These are phyloP conservation scores for Hybos culiciformis DNA, from an alignment of 2,888 invertebrate species.

Conservation along the genomic window DNA sequence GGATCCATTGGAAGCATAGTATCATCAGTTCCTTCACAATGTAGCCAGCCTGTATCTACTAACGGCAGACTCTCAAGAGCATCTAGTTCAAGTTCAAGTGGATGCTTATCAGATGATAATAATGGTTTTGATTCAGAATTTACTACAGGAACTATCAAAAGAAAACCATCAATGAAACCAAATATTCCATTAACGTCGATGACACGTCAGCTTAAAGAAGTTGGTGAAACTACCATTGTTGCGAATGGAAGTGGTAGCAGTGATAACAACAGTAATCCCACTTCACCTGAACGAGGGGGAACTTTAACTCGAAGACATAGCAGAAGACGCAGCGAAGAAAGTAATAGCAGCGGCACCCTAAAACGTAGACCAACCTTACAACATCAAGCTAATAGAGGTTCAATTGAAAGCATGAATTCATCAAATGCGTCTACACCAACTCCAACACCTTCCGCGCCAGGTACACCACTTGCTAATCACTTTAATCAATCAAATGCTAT, in stretches of 20 bases:
- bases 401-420: slow-evolving; percentile 28
- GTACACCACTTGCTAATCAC: slow-evolving; percentile 23
- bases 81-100: slow-evolving; percentile 73
- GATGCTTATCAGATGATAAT: slow-evolving; percentile 66
- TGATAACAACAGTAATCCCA: slow-evolving; percentile 40
- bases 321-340: slow-evolving; percentile 37
- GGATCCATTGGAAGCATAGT: slow-evolving; percentile 58
- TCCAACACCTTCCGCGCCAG: slow-evolving; percentile 32
- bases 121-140: slow-evolving; percentile 61
- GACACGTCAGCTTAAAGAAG: slow-evolving; percentile 79
- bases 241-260: slow-evolving; percentile 39
- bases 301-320: slow-evolving; percentile 43
- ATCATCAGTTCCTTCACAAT: slow-evolving; percentile 44
- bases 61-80: slow-evolving; percentile 48
- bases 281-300: slow-evolving; percentile 43
- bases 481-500: slow-evolving; percentile 14
- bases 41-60: slow-evolving; percentile 30
- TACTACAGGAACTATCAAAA: slow-evolving; percentile 73
- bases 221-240: slow-evolving; percentile 51
- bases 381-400: slow-evolving; percentile 25
- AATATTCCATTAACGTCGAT: slow-evolving; percentile 82
- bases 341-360: slow-evolving; percentile 34
- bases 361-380: slow-evolving; percentile 33
- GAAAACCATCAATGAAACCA: slow-evolving; percentile 86
- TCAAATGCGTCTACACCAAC: slow-evolving; percentile 35